Evolutionary conservation across 2,888 invertebrate species (phyloP).

Genomic region (Hipparchia sbordonii): DNA sequence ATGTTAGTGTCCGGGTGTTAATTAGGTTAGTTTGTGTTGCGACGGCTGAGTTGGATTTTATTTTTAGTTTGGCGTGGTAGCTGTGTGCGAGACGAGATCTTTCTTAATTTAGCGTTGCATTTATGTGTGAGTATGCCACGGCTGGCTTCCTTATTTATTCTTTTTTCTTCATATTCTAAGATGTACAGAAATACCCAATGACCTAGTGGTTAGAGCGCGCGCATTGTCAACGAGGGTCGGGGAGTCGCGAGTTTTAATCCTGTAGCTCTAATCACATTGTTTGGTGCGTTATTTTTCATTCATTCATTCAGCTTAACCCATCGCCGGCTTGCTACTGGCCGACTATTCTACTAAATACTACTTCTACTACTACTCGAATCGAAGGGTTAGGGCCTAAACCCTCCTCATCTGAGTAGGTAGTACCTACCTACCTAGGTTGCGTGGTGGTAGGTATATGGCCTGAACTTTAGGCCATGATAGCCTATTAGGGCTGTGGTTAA

Average conservation of each 20-base stretch:
- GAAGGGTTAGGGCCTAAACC: no score
- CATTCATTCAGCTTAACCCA: not conserved
- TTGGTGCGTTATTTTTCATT: not conserved
- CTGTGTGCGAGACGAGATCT: slow-evolving; percentile 72
- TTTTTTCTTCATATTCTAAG: slow-evolving; percentile 41
- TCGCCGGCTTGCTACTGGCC: not conserved
- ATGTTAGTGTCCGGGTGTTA: slow-evolving; percentile 41
- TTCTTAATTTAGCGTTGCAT: slow-evolving; percentile 79
- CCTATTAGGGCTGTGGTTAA: no score
- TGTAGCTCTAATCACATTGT: not conserved
- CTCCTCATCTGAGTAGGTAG: no score
- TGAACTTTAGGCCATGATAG: no score
- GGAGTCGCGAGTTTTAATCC: not conserved
- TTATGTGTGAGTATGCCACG: slow-evolving; percentile 72
- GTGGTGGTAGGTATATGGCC: no score
- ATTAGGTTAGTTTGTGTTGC: slow-evolving; percentile 67
- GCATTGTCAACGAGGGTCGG: not conserved
- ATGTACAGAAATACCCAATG: not conserved
- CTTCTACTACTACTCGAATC: no score
- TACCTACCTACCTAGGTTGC: no score
- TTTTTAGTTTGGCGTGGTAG: slow-evolving; percentile 80
- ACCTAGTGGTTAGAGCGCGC: not conserved
- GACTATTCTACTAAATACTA: no score
- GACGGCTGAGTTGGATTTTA: slow-evolving; percentile 68
- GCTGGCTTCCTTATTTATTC: slow-evolving; percentile 67